Evolutionary conservation across 2,888 invertebrate species (phyloP), one percentile per base, ranked within the genome.

Genomic region (Hemaris fuciformis): DNA sequence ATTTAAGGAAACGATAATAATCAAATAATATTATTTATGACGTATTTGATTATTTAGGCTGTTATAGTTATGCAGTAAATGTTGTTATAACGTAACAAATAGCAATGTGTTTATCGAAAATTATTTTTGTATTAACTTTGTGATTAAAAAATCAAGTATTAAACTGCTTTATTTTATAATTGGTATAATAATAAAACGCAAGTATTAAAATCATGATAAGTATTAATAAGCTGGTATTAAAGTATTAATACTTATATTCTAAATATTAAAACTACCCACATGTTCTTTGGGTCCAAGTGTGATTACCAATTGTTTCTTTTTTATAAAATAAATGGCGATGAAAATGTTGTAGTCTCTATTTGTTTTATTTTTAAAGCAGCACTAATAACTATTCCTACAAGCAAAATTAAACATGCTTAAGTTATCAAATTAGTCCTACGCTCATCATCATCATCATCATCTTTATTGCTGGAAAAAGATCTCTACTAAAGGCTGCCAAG

Each of bases 201-300:
- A 18, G 31, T 53, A 10, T 43, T 43, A 4, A 53, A n/a, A 31
- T 10, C 10, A 53, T 8, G 27, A 10, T 53, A 2, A 53, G 18
- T 31, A 3, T n/a, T 1, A 31, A 22, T 46, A 27, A 20, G 31
- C 18, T 53, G 18, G 8, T 53, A 53, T 10, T 27, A 31, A 18
- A 18, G 10, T 31, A 6, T 31, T 31, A 15, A 31, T 18, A n/a
- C 7, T n/a, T 53, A 57, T 60, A 60, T 60, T 38, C 34, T 31
- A 10, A 60, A 62, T 57, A 65, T 66, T 38, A 41, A 62, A 66
- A 46, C 61, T 64, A 67, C 67, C 70, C 65, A 64, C 61, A 61
- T 62, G 64, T 66, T 65, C 63, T 67, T 63, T 67, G 76, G 74
- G 75, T 69, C 71, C 73, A 73, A 73, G 58, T 65, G 27, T 53